Conservation (phyloP, 2,113 vertebrate genomes). For the Dicrurus megarhynchus region DNA sequence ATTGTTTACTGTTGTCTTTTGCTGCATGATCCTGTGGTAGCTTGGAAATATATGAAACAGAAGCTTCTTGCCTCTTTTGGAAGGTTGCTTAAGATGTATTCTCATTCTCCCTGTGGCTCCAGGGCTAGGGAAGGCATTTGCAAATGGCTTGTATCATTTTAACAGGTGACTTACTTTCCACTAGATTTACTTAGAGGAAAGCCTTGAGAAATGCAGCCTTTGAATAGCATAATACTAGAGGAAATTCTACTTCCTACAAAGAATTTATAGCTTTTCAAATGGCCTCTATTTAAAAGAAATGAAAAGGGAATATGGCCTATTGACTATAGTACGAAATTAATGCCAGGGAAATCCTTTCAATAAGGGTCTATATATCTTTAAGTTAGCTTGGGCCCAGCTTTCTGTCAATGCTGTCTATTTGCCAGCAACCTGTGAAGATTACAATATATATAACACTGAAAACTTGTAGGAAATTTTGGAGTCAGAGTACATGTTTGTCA, state of each 20-base stretch:
- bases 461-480: not conserved
- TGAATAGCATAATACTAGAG: not conserved
- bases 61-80: not conserved
- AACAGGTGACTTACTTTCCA: not conserved
- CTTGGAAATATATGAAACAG: not conserved
- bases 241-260: not conserved
- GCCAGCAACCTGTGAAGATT: not conserved
- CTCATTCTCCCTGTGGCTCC: not conserved
- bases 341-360: conserved; percentile 1
- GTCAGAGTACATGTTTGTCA: not conserved
- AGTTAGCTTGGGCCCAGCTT: not conserved
- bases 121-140: not conserved
- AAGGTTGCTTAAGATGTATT: not conserved
- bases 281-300: conserved; percentile 8
- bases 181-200: not conserved
- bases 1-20: not conserved
- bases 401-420: not conserved
- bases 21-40: not conserved
- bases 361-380: not conserved
- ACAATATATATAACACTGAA: not conserved
- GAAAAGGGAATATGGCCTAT: not conserved
- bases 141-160: not conserved
- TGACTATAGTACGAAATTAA: not conserved
- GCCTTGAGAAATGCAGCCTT: not conserved
- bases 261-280: conserved; percentile 33